Percentiles rank a stretch among this genome's conserved stretches.
Evolutionary conservation across 2,888 invertebrate species (phyloP).

Genomic region (Lochmaea crataegi): DNA sequence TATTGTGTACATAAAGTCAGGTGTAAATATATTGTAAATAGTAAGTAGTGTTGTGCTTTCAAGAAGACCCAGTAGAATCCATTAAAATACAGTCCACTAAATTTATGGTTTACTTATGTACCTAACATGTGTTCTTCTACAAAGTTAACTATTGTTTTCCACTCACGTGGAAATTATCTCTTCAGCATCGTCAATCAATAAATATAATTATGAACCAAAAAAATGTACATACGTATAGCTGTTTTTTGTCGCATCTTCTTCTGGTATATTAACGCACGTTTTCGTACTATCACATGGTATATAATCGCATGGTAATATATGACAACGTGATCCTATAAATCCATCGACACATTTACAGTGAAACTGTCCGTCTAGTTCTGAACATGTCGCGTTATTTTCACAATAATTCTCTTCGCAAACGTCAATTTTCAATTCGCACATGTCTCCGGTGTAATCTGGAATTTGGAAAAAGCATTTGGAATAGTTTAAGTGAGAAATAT

Average conservation of each 20-base stretch:
- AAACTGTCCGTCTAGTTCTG: slow-evolving; percentile 63
- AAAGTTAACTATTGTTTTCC: no score
- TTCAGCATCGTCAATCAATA: no score
- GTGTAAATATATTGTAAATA: no score
- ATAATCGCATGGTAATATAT: slow-evolving; percentile 70
- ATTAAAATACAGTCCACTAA: no score
- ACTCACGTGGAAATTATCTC: no score
- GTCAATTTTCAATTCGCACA: slow-evolving; percentile 55
- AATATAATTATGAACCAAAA: not conserved
- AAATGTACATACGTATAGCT: slow-evolving; percentile 63
- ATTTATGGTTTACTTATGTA: no score
- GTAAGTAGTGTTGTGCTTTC: no score
- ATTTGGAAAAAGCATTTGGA: not conserved
- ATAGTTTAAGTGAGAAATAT: no score
- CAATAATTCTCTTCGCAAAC: slow-evolving; percentile 59
- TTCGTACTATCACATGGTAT: slow-evolving; percentile 67
- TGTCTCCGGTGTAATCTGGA: slow-evolving; percentile 59
- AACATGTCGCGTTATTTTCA: slow-evolving; percentile 63
- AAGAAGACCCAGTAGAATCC: no score
- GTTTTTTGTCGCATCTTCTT: slow-evolving; percentile 61
- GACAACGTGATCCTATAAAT: slow-evolving; percentile 68
- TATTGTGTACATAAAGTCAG: no score
- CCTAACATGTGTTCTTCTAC: no score
- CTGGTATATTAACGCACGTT: slow-evolving; percentile 65
- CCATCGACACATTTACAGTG: slow-evolving; percentile 67